These are phyloP conservation scores for Drosophila saltans DNA, from an alignment of 1,140 invertebrate genomes.

Conservation along the genomic window DNA sequence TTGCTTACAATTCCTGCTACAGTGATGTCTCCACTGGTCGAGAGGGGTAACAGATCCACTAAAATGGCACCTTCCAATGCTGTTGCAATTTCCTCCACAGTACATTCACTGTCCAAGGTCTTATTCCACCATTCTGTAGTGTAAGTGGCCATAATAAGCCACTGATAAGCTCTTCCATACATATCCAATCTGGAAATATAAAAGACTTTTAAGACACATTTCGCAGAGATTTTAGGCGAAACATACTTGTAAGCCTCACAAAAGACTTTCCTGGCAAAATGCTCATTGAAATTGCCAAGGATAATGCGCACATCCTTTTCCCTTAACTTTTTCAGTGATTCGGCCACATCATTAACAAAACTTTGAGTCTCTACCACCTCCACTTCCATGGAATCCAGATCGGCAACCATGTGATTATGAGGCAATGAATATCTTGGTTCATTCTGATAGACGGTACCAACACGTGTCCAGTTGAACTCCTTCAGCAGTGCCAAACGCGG, in stretches of 20 bases:
- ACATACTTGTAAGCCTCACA: conserved; percentile 93
- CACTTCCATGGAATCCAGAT: conserved; percentile 92
- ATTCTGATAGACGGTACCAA: conserved; percentile 98
- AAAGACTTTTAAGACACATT: background rate
- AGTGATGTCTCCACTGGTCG: conserved; percentile 89
- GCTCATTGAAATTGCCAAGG: conserved; percentile 97
- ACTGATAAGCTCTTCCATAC: conserved; percentile 97
- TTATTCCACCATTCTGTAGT: conserved; percentile 90
- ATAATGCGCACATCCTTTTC: conserved; percentile 98
- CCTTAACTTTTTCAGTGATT: conserved; percentile 93
- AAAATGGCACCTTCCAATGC: conserved; percentile 96
- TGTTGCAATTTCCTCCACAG: conserved; percentile 88
- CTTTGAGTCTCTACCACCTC: conserved; percentile 95
- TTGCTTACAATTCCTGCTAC: conserved; percentile 94
- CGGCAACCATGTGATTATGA: conserved; percentile 95
- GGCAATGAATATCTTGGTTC: conserved; percentile 96
- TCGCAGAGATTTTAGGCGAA: background rate
- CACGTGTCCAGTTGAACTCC: conserved; percentile 98
- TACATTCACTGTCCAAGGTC: conserved; percentile 87
- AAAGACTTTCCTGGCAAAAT: conserved; percentile 96
- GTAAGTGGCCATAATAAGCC: conserved; percentile 97
- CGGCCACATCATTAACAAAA: conserved; percentile 94
- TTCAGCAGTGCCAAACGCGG: conserved; percentile 94
- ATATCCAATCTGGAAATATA: conserved; percentile 87
- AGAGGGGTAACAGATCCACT: conserved; percentile 87